A percentile compares a stretch with the other conserved stretches of the same genome.
Conservation (phyloP, 2,113 vertebrate genomes). For the Burhinus oedicnemus region DNA sequence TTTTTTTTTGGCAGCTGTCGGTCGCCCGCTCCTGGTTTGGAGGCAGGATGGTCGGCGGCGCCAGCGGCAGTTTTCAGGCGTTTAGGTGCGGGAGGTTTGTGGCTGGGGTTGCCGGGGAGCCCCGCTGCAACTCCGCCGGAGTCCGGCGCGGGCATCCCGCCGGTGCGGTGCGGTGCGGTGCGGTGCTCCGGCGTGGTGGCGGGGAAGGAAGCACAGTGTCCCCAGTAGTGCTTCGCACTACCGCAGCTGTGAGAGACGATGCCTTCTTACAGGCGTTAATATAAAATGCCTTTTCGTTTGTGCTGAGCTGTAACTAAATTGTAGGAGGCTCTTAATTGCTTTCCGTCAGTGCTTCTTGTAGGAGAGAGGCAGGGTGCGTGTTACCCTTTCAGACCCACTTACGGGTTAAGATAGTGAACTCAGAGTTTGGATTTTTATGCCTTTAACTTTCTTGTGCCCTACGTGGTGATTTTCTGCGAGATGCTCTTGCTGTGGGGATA, state of each 20-base stretch:
- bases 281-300: not conserved
- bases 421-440: not conserved
- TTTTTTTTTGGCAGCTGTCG: not conserved
- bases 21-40: not conserved
- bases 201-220: not conserved
- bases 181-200: not conserved
- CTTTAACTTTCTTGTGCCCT: constrained; percentile 21
- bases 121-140: not conserved
- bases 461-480: not conserved
- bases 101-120: not conserved
- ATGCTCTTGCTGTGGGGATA: not conserved
- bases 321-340: not conserved
- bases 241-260: not conserved
- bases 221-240: not conserved
- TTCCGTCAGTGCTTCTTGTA: not conserved
- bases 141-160: not conserved
- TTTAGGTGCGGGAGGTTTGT: not conserved
- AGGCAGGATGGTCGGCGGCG: not conserved
- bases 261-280: not conserved
- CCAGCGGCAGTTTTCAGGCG: not conserved
- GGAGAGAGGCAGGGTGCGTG: not conserved
- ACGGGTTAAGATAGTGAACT: not conserved
- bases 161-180: not conserved
- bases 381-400: not conserved
- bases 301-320: not conserved